phyloP scores from a whole-genome alignment of 2,113 vertebrate genomes.

The Strix aluco region DNA sequence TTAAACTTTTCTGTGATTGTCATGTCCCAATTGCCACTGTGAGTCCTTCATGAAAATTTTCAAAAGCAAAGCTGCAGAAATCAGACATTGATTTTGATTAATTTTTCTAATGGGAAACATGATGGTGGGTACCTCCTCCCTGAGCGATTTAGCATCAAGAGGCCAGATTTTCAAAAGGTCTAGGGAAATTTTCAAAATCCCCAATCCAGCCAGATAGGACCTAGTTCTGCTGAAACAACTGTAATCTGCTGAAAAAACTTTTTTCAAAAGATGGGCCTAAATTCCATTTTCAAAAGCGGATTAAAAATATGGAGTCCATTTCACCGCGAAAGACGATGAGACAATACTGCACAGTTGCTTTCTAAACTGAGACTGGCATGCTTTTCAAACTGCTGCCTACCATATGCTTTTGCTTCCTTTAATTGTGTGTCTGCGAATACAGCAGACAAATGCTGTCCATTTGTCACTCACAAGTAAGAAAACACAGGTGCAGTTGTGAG shows the following conservation, averaged over 20 bases:
- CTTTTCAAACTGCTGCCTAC: constrained; percentile 11
- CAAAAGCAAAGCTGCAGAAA: background rate
- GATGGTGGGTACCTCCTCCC: background rate
- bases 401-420: background rate
- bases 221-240: background rate
- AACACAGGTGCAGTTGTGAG: background rate
- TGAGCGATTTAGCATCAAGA: background rate
- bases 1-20: background rate
- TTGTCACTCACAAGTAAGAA: background rate
- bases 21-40: background rate
- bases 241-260: background rate
- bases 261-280: background rate
- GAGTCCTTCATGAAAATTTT: background rate
- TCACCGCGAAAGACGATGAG: background rate
- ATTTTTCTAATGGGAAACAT: background rate
- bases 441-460: background rate
- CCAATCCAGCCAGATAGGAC: background rate
- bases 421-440: background rate
- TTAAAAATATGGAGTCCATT: background rate
- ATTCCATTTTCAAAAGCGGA: background rate
- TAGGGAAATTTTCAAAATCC: background rate
- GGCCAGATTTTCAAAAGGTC: background rate
- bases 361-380: background rate
- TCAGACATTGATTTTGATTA: background rate
- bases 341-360: background rate